phyloP scores from a whole-genome alignment of 2,113 vertebrate species.

The Acrocephalus arundinaceus region DNA sequence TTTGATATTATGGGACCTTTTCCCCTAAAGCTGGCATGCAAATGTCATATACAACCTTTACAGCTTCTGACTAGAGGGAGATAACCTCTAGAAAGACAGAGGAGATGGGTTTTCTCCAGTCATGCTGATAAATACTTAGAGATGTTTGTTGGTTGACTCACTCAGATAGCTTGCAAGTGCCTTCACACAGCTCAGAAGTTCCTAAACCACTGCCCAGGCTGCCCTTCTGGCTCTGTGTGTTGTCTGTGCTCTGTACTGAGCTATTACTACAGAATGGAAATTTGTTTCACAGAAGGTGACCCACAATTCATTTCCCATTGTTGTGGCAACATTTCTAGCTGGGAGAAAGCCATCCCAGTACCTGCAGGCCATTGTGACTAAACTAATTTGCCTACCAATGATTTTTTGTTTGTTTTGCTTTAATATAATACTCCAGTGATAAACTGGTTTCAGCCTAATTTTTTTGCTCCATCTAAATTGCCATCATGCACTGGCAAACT shows the following conservation, averaged over 20 bases:
- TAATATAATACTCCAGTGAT: background rate
- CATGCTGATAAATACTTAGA: background rate
- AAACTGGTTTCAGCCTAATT: background rate
- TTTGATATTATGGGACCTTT: background rate
- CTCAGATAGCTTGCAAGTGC: background rate
- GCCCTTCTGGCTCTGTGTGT: background rate
- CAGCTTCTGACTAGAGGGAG: background rate
- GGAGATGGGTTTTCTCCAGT: background rate
- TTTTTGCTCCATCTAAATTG: background rate
- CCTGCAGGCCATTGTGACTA: background rate
- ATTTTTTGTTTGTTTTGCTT: background rate
- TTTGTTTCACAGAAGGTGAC: background rate
- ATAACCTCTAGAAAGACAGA: background rate
- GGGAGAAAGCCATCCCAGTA: background rate
- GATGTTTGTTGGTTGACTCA: background rate
- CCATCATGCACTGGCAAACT: background rate
- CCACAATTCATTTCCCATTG: background rate
- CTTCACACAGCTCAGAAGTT: background rate
- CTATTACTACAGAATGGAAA: background rate
- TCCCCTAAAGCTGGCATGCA: background rate
- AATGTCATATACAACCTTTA: background rate
- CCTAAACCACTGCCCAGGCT: background rate
- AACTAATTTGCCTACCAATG: background rate
- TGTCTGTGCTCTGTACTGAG: background rate
- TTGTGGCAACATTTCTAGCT: slow-evolving; percentile 14